Percentiles rank a stretch among this genome's conserved stretches.
phyloP scores from a whole-genome alignment of 2,113 vertebrate genomes.

The Anarrhichthys ocellatus region DNA sequence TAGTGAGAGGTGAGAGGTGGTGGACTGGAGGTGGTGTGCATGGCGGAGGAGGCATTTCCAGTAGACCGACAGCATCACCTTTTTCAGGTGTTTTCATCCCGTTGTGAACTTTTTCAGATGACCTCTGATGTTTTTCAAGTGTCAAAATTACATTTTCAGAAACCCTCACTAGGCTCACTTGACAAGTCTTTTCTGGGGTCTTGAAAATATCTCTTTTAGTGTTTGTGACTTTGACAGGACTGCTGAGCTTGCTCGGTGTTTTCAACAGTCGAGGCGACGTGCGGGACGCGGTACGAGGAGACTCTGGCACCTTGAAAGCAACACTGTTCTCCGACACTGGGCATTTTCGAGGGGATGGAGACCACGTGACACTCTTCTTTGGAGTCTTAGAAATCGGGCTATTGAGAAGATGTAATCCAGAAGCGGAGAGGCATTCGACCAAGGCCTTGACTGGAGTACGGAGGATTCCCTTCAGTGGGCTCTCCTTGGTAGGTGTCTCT shows the following conservation, averaged over 20 bases:
- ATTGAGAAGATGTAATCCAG: not conserved
- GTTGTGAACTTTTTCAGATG: slow-evolving; percentile 33
- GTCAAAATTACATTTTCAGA: not conserved
- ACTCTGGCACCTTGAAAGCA: slow-evolving; percentile 74
- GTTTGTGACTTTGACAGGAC: slow-evolving; percentile 53
- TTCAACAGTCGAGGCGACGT: slow-evolving; percentile 58
- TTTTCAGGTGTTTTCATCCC: slow-evolving; percentile 35
- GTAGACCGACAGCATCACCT: not conserved
- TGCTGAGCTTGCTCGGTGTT: slow-evolving; percentile 48
- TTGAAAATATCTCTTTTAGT: slow-evolving; percentile 63
- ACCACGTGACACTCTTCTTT: slow-evolving; percentile 79
- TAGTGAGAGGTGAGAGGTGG: slow-evolving; percentile 19
- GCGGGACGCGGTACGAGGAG: slow-evolving; percentile 52
- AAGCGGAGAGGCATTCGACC: slow-evolving; percentile 48
- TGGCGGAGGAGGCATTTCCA: slow-evolving; percentile 8
- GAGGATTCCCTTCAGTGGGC: slow-evolving; percentile 66
- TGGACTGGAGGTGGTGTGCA: slow-evolving; percentile 15
- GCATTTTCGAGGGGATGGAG: slow-evolving; percentile 75
- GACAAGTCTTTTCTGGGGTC: slow-evolving; percentile 71
- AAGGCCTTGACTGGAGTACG: slow-evolving; percentile 73
- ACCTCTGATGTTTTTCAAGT: slow-evolving; percentile 18
- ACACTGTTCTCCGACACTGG: slow-evolving; percentile 5
- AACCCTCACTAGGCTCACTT: slow-evolving; percentile 4
- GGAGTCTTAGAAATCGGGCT: slow-evolving; percentile 64
- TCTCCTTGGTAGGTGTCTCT: slow-evolving; percentile 66